Evolutionary conservation across 2,888 invertebrate genomes (phyloP), one percentile per base, ranked within the genome.

Genomic region (Drosophila glabriapex): DNA sequence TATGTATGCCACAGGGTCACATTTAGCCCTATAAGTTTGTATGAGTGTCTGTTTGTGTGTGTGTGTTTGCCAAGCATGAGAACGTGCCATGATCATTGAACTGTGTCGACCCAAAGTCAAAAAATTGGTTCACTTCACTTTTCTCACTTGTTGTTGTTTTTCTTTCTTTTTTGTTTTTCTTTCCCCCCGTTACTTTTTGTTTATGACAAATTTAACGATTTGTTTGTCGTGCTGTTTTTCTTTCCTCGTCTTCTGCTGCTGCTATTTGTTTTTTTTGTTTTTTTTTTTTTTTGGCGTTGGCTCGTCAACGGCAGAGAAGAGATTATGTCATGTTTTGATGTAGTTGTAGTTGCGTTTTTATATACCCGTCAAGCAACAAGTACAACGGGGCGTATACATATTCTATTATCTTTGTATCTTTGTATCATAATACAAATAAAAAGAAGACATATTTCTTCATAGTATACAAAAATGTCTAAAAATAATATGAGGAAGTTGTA

Each of bases 291-390:
- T 54, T 75, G 68, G 60, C 66, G 68, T 74, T 68, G 60, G 31
- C 50, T 41, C 65, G 54, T 67, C 53, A 68, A 70, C 58, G 70
- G 63, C 77, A 67, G 37, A 67, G 85, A 82, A 67, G 37, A 73
- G 87, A 85, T 87, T 84, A 87, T 87, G 85, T 85, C 83, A 87
- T 79, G 64, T 79, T 79, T 62, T 80, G 41, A 68, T 68, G 69
- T 76, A 62, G 71, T 71, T 72, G 61, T 79, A 60, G 65, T 79
- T 73, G 50, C 68, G 41, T 62, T 64, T 54, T 52, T n/a, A 22
- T 25, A 22, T 37, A 50, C 56, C 43, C 33, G 56, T 31, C 10
- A 68, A 61, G 22, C 41, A 60, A n/a, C 2, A 14, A 22, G 53
- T 22, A 16, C 67, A 52, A 22, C 49, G 46, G 33, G 55, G 67